phyloP scores from a whole-genome alignment of 2,113 vertebrate genomes.

The Forbesichthys agassizii region DNA sequence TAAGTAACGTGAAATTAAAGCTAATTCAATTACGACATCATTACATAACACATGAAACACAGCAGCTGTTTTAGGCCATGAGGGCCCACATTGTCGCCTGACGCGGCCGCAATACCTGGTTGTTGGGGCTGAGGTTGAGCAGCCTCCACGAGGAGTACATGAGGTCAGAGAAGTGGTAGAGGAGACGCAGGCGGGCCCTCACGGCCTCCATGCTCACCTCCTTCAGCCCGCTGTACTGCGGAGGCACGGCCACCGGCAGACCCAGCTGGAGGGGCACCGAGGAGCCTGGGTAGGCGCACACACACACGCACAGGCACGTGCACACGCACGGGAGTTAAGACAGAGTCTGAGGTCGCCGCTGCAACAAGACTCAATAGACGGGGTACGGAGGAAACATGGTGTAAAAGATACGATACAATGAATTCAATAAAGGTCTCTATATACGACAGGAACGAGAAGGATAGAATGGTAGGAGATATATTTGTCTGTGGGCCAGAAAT shows the following conservation, averaged over 20 bases:
- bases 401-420: no score
- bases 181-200: constrained; percentile 74
- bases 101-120: no score
- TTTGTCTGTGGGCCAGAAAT: no score
- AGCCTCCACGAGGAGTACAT: constrained; percentile 84
- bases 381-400: background rate
- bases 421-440: background rate
- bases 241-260: constrained; percentile 73
- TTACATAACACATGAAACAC: no score
- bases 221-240: constrained; percentile 77
- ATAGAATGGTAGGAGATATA: background rate
- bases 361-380: no score
- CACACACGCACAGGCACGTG: no score
- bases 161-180: constrained; percentile 84
- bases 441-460: background rate
- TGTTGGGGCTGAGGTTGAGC: constrained; percentile 75
- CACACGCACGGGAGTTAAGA: no score
- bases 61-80: no score
- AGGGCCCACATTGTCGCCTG: no score
- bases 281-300: constrained; percentile 53
- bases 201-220: constrained; percentile 77
- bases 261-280: constrained; percentile 77
- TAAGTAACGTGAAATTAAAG: no score
- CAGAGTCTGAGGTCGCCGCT: no score
- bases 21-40: no score